Evolutionary conservation across 2,888 invertebrate species (phyloP).

Genomic region (Chrysodeixis includens): DNA sequence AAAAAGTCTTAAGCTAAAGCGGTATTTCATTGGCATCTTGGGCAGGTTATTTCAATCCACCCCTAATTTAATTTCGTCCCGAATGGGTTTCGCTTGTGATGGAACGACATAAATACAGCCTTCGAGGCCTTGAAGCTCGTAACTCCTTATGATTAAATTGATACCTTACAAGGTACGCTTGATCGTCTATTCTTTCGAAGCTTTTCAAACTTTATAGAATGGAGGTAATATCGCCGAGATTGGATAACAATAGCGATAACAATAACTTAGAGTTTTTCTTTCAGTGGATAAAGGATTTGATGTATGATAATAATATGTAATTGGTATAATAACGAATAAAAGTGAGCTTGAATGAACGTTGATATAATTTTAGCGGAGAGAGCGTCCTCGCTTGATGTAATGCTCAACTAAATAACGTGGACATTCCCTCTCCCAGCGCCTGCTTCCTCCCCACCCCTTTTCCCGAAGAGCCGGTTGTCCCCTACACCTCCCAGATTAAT

Average conservation of each 20-base stretch:
- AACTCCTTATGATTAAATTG: slow-evolving; percentile 67
- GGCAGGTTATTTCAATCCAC: slow-evolving; percentile 70
- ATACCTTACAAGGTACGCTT: slow-evolving; percentile 58
- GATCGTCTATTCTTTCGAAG: slow-evolving; percentile 59
- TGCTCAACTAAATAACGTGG: slow-evolving; percentile 80
- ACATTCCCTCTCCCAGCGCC: slow-evolving; percentile 64
- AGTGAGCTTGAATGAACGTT: slow-evolving; percentile 73
- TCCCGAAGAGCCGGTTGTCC: slow-evolving; percentile 45
- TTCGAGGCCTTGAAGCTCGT: slow-evolving; percentile 52
- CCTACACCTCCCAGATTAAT: slow-evolving; percentile 75
- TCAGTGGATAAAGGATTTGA: slow-evolving; percentile 43
- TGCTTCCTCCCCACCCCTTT: slow-evolving; percentile 27
- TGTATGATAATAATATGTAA: slow-evolving; percentile 57
- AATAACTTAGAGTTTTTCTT: slow-evolving; percentile 43
- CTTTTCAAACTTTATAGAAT: slow-evolving; percentile 51
- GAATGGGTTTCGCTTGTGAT: slow-evolving; percentile 62
- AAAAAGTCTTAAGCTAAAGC: slow-evolving; percentile 54
- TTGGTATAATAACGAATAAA: slow-evolving; percentile 66
- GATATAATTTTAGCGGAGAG: slow-evolving; percentile 78
- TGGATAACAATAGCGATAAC: slow-evolving; percentile 36
- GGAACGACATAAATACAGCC: slow-evolving; percentile 62
- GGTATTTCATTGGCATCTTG: slow-evolving; percentile 62
- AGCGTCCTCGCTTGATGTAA: slow-evolving; percentile 76
- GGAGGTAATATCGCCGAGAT: slow-evolving; percentile 49
- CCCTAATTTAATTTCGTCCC: slow-evolving; percentile 65